These are phyloP conservation scores for Sylvia borin DNA, from an alignment of 2,797 vertebrate genomes.

Conservation along the genomic window DNA sequence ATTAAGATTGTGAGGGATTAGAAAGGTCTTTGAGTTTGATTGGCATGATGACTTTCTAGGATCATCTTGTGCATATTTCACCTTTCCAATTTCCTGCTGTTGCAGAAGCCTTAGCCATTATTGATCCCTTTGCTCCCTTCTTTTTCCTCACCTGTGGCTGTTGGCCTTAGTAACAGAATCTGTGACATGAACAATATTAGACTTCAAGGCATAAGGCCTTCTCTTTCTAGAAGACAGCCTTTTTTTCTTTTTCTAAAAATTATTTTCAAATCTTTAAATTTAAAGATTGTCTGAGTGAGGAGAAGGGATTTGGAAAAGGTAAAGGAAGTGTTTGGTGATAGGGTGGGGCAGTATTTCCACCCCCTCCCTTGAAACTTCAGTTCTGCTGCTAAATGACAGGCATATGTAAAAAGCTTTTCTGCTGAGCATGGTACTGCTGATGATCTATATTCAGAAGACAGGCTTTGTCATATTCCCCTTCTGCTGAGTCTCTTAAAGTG, in stretches of 20 bases:
- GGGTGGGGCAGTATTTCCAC: background rate
- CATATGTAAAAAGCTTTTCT: background rate
- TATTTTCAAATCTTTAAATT: background rate
- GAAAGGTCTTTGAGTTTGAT: background rate
- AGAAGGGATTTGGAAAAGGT: background rate
- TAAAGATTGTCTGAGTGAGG: background rate
- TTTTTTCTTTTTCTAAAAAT: background rate
- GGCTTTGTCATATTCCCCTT: background rate
- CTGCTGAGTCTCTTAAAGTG: background rate
- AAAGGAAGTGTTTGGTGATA: background rate
- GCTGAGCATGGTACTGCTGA: background rate
- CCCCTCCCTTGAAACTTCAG: background rate
- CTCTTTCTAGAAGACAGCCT: background rate
- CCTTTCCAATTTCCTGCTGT: background rate
- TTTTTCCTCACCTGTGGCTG: background rate
- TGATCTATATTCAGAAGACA: background rate
- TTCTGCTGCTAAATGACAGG: background rate
- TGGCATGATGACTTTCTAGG: background rate
- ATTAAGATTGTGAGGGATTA: background rate
- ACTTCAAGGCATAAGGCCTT: background rate
- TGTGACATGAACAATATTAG: background rate
- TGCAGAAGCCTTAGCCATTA: background rate
- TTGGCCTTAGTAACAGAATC: background rate
- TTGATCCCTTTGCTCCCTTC: background rate
- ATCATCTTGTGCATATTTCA: background rate